Conservation (phyloP, 2,797 vertebrate species). For the Xiphophorus birchmanni region DNA sequence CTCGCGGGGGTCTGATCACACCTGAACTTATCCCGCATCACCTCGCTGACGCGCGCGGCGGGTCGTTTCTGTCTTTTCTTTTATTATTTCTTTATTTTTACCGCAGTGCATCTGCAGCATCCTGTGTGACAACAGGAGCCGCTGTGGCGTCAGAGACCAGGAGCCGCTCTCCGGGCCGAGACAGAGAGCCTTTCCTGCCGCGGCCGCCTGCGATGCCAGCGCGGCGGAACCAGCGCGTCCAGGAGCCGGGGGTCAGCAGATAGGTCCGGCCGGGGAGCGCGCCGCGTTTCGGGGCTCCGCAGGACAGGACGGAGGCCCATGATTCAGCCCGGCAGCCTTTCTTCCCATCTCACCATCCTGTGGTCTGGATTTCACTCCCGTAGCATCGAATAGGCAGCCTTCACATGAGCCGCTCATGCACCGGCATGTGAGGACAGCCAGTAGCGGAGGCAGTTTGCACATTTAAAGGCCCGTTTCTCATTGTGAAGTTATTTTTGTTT, state of each 20-base stretch:
- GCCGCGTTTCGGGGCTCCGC: too few relatives aligned
- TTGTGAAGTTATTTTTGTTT: background rate
- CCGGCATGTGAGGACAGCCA: slow-evolving; percentile 20
- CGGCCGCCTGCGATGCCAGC: slow-evolving; percentile 52
- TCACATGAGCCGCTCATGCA: slow-evolving; percentile 52
- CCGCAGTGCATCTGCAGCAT: slow-evolving; percentile 78
- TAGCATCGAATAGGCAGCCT: slow-evolving; percentile 46
- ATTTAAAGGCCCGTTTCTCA: slow-evolving; percentile 13
- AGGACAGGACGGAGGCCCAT: background rate
- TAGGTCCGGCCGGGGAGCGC: slow-evolving; percentile 46
- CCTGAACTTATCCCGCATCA: background rate
- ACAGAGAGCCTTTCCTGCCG: background rate
- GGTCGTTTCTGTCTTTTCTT: slow-evolving; percentile 4
- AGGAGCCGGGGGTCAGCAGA: slow-evolving; percentile 44
- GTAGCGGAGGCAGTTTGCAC: slow-evolving; percentile 58
- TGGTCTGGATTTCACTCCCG: background rate
- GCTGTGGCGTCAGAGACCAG: slow-evolving; percentile 43
- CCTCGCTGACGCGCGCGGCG: slow-evolving; percentile 15
- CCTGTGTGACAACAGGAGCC: slow-evolving; percentile 38
- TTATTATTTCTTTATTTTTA: slow-evolving; percentile 52
- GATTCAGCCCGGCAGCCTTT: slow-evolving; percentile 9
- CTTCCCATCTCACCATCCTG: background rate
- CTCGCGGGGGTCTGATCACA: background rate
- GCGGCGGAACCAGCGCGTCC: slow-evolving; percentile 36
- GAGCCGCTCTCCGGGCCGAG: background rate